Percentiles rank a stretch among this genome's conserved stretches.
Evolutionary conservation across 2,113 vertebrate species (phyloP).

Genomic region (Scatophagus argus): DNA sequence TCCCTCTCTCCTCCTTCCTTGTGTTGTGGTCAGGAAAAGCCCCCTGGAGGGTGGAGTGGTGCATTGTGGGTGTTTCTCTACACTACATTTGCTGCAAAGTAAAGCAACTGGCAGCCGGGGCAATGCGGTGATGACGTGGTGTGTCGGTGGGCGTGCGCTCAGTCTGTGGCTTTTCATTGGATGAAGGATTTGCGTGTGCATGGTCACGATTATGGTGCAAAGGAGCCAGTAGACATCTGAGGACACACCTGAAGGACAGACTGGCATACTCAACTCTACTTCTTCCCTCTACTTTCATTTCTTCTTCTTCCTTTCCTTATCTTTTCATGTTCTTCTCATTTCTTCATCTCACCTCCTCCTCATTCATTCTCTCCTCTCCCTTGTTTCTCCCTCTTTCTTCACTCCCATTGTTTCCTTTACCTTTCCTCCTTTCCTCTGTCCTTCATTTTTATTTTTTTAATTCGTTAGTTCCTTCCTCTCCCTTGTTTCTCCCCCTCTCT

Average conservation of each 20-base stretch:
- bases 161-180: slow-evolving; percentile 45
- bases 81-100: not conserved
- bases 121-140: slow-evolving; percentile 35
- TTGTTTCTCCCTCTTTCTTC: not conserved
- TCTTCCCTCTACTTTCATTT: too few relatives aligned
- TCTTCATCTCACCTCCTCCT: not conserved
- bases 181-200: slow-evolving; percentile 10
- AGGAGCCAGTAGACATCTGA: slow-evolving; percentile 34
- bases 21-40: slow-evolving; percentile 53
- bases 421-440: not conserved
- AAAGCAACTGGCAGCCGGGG: slow-evolving; percentile 4
- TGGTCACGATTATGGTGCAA: slow-evolving; percentile 38
- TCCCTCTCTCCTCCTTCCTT: slow-evolving; percentile 17
- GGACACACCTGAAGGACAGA: slow-evolving; percentile 43
- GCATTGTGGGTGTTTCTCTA: slow-evolving; percentile 50
- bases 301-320: not conserved
- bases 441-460: too few relatives aligned
- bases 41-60: slow-evolving; percentile 52
- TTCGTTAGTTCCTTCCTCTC: too few relatives aligned
- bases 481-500: not conserved
- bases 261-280: not conserved
- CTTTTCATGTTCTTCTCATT: not conserved
- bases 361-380: too few relatives aligned
- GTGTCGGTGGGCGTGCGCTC: slow-evolving; percentile 12
- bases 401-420: not conserved